Evolutionary conservation across 2,888 invertebrate species (phyloP).

Genomic region (Patella pellucida): DNA sequence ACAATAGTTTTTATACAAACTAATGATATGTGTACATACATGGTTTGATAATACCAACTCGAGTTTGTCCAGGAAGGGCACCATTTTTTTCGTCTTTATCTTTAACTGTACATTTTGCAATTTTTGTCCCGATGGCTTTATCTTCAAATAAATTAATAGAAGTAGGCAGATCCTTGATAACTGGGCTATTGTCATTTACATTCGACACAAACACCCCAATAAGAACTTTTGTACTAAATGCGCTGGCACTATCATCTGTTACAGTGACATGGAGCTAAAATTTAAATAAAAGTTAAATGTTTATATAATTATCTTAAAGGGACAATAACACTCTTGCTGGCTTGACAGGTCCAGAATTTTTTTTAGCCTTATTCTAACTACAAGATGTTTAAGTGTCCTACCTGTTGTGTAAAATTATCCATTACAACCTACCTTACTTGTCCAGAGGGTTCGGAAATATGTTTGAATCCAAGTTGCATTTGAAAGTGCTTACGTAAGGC

Average conservation of each 20-base stretch:
- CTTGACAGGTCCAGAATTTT: no score
- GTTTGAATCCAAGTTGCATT: no score
- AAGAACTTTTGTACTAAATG: constrained; percentile 32
- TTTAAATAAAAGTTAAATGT: not conserved
- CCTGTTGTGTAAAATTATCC: no score
- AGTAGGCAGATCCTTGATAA: constrained; percentile 35
- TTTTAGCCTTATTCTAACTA: no score
- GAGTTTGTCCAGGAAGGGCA: constrained; percentile 13
- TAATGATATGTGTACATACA: not conserved
- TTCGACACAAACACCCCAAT: constrained; percentile 42
- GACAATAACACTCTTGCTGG: no score
- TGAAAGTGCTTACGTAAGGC: no score
- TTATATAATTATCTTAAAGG: not conserved
- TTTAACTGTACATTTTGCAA: constrained; percentile 38
- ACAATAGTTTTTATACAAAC: not conserved
- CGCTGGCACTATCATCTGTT: constrained; percentile 36
- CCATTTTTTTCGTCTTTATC: constrained; percentile 38
- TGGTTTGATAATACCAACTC: constrained; percentile 3
- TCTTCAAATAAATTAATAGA: constrained; percentile 41
- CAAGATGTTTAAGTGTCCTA: no score
- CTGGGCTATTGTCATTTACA: constrained; percentile 51
- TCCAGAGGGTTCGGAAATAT: no score
- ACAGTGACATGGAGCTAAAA: constrained; percentile 39
- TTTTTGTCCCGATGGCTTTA: constrained; percentile 35
- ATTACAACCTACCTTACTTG: no score